phyloP scores from a whole-genome alignment of 2,888 invertebrate genomes.

The Sesamia inferens region DNA sequence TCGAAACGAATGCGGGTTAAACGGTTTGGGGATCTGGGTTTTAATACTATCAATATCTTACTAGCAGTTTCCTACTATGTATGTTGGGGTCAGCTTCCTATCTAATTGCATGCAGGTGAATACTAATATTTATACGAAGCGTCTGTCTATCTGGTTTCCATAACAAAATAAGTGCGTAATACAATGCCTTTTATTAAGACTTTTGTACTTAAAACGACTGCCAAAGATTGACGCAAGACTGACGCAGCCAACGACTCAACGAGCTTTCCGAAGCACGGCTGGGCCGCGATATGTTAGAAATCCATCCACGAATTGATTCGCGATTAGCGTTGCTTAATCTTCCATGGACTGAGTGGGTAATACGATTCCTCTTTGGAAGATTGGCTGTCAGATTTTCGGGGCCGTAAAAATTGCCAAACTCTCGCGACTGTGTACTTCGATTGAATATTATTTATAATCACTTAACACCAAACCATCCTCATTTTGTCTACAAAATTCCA shows the following conservation, averaged over 20 bases:
- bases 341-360: background rate
- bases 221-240: background rate
- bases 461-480: background rate
- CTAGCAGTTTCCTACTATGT: too few species aligned
- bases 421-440: background rate
- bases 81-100: background rate
- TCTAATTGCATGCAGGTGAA: background rate
- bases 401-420: background rate
- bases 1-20: too few species aligned
- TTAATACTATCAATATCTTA: background rate
- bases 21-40: background rate
- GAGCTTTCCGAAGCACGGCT: background rate
- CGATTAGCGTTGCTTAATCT: background rate
- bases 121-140: background rate
- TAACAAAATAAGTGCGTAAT: background rate
- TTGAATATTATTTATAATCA: background rate
- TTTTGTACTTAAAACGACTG: background rate
- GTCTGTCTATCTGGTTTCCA: background rate
- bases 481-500: slow-evolving; percentile 16
- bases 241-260: background rate
- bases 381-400: background rate
- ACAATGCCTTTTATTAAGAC: background rate
- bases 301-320: background rate
- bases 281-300: background rate
- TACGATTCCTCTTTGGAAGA: background rate